Conservation (phyloP, 2,797 vertebrate genomes). For the Avahi laniger region DNA sequence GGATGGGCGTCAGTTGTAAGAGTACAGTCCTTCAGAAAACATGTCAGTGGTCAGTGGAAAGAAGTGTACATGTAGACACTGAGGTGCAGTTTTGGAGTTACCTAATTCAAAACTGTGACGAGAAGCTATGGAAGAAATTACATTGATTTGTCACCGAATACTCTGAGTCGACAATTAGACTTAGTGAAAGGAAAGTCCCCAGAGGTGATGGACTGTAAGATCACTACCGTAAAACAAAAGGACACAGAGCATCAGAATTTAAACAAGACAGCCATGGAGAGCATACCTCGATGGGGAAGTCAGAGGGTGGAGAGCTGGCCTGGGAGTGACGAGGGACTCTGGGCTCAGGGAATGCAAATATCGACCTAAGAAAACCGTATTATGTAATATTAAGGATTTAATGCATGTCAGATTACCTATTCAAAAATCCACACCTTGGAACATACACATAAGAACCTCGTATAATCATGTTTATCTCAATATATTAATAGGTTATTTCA, state of each 20-base stretch:
- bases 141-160: not conserved
- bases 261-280: fast-evolving
- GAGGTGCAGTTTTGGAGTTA: not conserved
- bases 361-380: not conserved
- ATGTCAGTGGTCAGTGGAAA: fast-evolving
- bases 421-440: not conserved
- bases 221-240: fast-evolving
- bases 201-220: not conserved
- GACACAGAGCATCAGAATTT: not conserved
- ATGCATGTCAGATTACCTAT: too few relatives aligned
- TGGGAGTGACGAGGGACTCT: too few relatives aligned
- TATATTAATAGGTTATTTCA: not conserved
- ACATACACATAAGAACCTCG: fast-evolving
- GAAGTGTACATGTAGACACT: fast-evolving
- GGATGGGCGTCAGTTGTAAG: too few relatives aligned
- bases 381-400: not conserved
- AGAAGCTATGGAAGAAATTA: not conserved
- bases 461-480: not conserved
- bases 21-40: not conserved
- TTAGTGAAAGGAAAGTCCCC: not conserved
- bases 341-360: fast-evolving
- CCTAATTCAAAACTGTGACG: not conserved
- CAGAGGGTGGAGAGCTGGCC: not conserved
- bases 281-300: fast-evolving
- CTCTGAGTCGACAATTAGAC: not conserved